Percentiles rank a stretch among this genome's conserved stretches.
These are phyloP conservation scores for Camptogramma bilineatum DNA, from an alignment of 2,888 invertebrate genomes.

Conservation along the genomic window DNA sequence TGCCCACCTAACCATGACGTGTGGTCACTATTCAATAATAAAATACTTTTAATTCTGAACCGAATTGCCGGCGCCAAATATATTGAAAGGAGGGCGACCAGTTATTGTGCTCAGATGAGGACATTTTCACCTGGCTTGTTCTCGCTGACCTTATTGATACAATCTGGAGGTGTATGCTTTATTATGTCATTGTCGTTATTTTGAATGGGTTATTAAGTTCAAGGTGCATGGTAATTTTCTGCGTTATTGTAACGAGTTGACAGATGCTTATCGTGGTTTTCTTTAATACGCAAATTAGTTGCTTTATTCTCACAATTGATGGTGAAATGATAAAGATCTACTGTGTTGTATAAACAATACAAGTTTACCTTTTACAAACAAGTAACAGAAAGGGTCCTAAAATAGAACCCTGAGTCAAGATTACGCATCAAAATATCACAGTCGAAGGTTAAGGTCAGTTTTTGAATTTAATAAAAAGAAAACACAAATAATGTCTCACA, in stretches of 20 bases:
- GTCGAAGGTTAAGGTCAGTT: too few species aligned
- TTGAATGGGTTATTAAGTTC: constrained; percentile 35
- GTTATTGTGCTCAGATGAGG: constrained; percentile 19
- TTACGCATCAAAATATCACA: too few species aligned
- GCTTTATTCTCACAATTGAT: constrained; percentile 5
- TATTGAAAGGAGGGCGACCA: constrained; percentile 48
- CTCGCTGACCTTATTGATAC: constrained; percentile 38
- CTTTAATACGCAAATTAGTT: constrained; percentile 14
- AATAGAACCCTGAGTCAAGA: neutral
- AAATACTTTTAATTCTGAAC: constrained; percentile 44
- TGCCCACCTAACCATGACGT: constrained; percentile 35
- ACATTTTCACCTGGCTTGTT: constrained; percentile 30
- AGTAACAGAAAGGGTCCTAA: constrained; percentile 6
- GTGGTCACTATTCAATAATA: constrained; percentile 42
- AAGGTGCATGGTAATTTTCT: constrained; percentile 27
- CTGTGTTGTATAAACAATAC: neutral
- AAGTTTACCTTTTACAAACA: neutral
- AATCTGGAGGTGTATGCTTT: constrained; percentile 36
- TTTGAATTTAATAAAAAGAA: too few species aligned
- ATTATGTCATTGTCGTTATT: constrained; percentile 32
- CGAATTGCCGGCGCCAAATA: constrained; percentile 49
- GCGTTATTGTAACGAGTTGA: constrained; percentile 17
- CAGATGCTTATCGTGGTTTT: constrained; percentile 14
- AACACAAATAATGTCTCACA: constrained; percentile 25
- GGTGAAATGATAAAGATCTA: constrained; percentile 6